These are phyloP conservation scores for Cryptomyrus ogoouensis DNA, from an alignment of 2,113 vertebrate genomes.

Conservation along the genomic window DNA sequence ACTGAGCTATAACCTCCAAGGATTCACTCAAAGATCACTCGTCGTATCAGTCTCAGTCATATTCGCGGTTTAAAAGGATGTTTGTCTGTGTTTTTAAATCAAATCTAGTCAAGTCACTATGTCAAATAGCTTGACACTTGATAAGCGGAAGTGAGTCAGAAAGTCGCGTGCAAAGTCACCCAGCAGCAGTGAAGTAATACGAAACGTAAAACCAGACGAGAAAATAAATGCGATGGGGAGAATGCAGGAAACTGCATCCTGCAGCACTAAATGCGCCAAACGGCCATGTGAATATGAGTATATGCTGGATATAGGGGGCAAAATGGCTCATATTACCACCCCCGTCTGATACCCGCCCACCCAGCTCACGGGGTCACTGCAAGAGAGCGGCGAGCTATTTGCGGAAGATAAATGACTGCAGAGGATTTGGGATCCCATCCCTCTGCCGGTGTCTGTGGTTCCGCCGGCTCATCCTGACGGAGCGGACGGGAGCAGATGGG, in stretches of 20 bases:
- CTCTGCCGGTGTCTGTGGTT: not conserved
- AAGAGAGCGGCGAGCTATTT: not conserved
- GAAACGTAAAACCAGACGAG: not conserved
- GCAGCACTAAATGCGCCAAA: not conserved
- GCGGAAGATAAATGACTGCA: not conserved
- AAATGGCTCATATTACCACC: not conserved
- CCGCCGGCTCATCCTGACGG: not conserved
- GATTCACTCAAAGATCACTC: not conserved
- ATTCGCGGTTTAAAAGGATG: not conserved
- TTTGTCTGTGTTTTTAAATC: not conserved
- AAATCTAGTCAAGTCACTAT: not conserved
- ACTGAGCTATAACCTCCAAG: not conserved
- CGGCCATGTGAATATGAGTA: not conserved
- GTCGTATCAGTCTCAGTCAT: not conserved
- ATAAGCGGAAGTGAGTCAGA: not conserved
- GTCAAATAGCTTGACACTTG: not conserved
- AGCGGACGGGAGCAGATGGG: not conserved
- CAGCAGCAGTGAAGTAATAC: not conserved
- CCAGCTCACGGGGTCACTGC: not conserved
- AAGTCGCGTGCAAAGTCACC: not conserved
- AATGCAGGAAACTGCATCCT: not conserved
- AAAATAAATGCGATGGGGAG: not conserved
- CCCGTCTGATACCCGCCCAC: not conserved
- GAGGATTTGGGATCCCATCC: not conserved
- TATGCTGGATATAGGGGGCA: not conserved